A percentile compares a stretch with the other conserved stretches of the same genome.
Evolutionary conservation across 2,797 vertebrate species (phyloP).

Genomic region (Vipera ursinii): DNA sequence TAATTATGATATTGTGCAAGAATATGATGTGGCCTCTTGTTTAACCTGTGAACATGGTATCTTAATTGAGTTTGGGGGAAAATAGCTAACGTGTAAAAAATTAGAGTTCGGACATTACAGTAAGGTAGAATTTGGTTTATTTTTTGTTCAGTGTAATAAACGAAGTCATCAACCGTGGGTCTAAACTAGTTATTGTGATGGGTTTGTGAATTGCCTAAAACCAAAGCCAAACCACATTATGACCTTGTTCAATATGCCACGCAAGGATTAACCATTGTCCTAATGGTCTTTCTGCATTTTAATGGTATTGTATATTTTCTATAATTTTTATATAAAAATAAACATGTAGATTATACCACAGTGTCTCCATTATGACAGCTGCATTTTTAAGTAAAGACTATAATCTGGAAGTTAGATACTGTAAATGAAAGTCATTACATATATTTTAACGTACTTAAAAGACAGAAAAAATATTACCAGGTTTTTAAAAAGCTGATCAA

Average conservation of each 20-base stretch:
- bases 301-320: constrained; percentile 65
- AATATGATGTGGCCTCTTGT: constrained; percentile 55
- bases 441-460: background rate
- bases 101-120: background rate
- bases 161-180: background rate
- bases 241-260: background rate
- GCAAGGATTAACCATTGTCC: background rate
- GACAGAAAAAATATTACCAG: background rate
- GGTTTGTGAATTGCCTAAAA: background rate
- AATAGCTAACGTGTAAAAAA: background rate
- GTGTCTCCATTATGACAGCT: constrained; percentile 61
- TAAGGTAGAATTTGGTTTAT: background rate
- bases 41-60: constrained; percentile 65
- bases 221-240: background rate
- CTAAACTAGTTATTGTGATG: background rate
- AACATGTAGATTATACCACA: constrained; percentile 62
- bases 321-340: constrained; percentile 64
- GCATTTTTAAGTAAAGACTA: constrained; percentile 54
- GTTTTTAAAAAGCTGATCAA: background rate
- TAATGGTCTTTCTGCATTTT: constrained; percentile 68
- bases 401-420: constrained; percentile 10
- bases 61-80: constrained; percentile 63
- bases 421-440: constrained; percentile 26
- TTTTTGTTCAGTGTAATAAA: background rate
- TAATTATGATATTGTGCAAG: constrained; percentile 63